A percentile compares a stretch with the other conserved stretches of the same genome.
These are phyloP conservation scores for Anagrus nilaparvatae DNA, from an alignment of 1,140 invertebrate genomes.

Conservation along the genomic window DNA sequence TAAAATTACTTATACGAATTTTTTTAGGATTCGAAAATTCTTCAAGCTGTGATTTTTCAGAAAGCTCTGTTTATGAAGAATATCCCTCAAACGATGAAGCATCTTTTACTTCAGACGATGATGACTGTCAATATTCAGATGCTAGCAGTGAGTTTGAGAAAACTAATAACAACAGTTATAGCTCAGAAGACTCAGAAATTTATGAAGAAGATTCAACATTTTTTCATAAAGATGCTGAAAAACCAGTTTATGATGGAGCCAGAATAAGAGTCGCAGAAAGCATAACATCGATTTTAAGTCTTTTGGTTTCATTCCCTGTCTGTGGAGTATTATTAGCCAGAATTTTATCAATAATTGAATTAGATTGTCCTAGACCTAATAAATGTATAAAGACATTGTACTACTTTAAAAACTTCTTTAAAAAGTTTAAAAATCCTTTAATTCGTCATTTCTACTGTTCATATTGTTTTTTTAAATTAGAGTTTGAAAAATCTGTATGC, in stretches of 20 bases:
- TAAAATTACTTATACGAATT: no score
- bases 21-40: no score
- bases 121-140: no score
- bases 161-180: no score
- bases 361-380: slow-evolving; percentile 10
- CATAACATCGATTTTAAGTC: slow-evolving; percentile 3
- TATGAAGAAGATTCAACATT: slow-evolving; percentile 15
- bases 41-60: no score
- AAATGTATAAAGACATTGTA: background rate
- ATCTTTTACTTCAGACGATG: no score
- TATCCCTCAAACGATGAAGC: no score
- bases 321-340: slow-evolving; percentile 2
- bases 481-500: no score
- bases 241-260: slow-evolving; percentile 5
- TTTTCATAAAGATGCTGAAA: background rate
- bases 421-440: slow-evolving; percentile 1
- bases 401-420: slow-evolving; percentile 9
- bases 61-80: no score
- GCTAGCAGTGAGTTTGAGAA: no score
- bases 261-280: slow-evolving; percentile 8
- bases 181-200: slow-evolving; percentile 21
- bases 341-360: slow-evolving; percentile 6
- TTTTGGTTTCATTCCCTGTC: background rate
- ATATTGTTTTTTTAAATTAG: no score
- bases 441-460: slow-evolving; percentile 12